These are phyloP conservation scores for Crotophaga sulcirostris DNA, from an alignment of 2,113 vertebrate species.

Conservation along the genomic window DNA sequence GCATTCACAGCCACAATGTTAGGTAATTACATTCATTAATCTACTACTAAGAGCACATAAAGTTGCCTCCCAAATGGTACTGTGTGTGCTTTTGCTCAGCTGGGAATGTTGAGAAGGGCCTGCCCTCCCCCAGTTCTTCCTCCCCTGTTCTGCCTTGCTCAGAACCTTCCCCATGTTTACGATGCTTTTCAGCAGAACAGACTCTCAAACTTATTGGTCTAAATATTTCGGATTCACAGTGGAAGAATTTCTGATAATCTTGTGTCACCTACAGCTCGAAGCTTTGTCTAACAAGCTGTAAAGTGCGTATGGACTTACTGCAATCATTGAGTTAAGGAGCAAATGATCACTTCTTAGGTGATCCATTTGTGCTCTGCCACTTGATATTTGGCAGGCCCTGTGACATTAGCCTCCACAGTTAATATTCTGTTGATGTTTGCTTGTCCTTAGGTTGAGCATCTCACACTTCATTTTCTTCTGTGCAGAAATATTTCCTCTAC, in stretches of 20 bases:
- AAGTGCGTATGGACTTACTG: background rate
- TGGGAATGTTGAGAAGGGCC: constrained; percentile 4
- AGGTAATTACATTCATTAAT: constrained; percentile 86
- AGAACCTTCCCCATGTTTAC: background rate
- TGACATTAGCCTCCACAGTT: background rate
- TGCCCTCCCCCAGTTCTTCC: background rate
- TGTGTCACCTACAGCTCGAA: background rate
- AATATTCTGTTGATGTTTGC: background rate
- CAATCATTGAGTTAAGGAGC: background rate
- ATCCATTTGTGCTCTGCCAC: background rate
- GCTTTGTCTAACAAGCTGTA: background rate
- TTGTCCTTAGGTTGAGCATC: background rate
- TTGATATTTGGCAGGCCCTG: background rate
- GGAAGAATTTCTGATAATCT: background rate
- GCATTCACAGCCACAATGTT: constrained; percentile 73
- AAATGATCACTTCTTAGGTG: background rate
- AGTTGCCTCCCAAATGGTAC: constrained; percentile 70
- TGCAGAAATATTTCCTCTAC: background rate
- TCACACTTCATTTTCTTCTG: background rate
- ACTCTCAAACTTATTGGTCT: background rate
- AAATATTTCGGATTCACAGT: background rate
- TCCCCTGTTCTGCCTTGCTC: background rate
- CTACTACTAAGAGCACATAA: constrained; percentile 80
- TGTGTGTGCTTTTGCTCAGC: constrained; percentile 45
- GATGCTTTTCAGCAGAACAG: background rate